Conservation (phyloP, 2,888 invertebrate genomes). For the Cepaea hortensis region DNA sequence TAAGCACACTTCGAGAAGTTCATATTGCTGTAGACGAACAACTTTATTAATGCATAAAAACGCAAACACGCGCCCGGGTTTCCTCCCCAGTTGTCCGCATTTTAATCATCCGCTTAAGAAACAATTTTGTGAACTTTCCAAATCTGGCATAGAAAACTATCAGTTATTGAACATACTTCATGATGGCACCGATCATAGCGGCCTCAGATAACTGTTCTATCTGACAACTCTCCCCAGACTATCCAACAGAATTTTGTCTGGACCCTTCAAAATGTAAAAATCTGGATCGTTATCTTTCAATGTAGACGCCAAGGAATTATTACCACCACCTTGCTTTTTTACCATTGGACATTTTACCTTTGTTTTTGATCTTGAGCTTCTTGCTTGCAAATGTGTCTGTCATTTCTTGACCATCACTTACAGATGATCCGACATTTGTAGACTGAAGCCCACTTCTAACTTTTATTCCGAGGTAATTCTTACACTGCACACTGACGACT, state of each 20-base stretch:
- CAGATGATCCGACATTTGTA: too few relatives aligned
- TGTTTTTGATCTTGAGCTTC: too few relatives aligned
- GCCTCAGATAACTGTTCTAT: slow-evolving; percentile 87
- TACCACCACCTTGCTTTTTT: neutral
- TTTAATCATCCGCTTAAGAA: slow-evolving; percentile 85
- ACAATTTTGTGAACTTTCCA: slow-evolving; percentile 84
- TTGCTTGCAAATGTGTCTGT: neutral
- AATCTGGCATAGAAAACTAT: slow-evolving; percentile 86
- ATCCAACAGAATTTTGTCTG: slow-evolving; percentile 88
- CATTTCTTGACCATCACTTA: neutral
- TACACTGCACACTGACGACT: slow-evolving; percentile 16
- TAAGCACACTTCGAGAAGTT: slow-evolving; percentile 80
- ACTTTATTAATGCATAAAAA: slow-evolving; percentile 87
- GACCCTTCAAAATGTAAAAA: slow-evolving; percentile 90
- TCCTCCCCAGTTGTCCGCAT: slow-evolving; percentile 93
- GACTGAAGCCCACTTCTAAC: neutral
- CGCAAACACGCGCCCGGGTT: slow-evolving; percentile 88
- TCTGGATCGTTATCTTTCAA: slow-evolving; percentile 90
- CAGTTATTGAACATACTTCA: slow-evolving; percentile 94
- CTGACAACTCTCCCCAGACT: slow-evolving; percentile 81
- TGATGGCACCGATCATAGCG: slow-evolving; percentile 86
- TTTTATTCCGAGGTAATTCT: neutral
- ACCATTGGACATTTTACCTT: neutral
- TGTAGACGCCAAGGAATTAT: slow-evolving; percentile 37
- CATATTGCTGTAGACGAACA: slow-evolving; percentile 78